phyloP scores from a whole-genome alignment of 1,140 invertebrate genomes.

The Goniozus legneri region DNA sequence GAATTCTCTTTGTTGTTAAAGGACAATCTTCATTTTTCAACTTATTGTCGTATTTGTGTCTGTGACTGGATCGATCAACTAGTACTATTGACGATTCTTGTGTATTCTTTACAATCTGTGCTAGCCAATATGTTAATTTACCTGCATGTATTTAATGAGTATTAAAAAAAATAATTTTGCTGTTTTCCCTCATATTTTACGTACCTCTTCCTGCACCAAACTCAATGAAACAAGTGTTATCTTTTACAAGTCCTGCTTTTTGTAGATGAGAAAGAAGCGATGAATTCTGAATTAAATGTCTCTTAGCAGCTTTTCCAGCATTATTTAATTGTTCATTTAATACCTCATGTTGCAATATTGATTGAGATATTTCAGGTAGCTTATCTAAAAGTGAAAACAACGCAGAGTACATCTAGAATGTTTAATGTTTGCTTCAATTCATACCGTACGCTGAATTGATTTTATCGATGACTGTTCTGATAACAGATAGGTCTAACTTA shows the following conservation, averaged over 20 bases:
- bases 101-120: constrained; percentile 56
- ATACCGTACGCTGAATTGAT: constrained; percentile 41
- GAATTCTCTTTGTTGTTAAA: constrained; percentile 59
- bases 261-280: constrained; percentile 65
- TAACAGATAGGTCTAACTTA: constrained; percentile 25
- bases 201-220: constrained; percentile 85
- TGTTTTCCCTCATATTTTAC: not conserved
- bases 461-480: constrained; percentile 39
- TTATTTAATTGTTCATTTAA: constrained; percentile 61
- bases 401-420: constrained; percentile 1
- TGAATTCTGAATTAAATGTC: constrained; percentile 71
- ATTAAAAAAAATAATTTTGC: constrained; percentile 9
- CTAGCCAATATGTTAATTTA: constrained; percentile 71
- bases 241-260: constrained; percentile 53
- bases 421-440: constrained; percentile 1
- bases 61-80: constrained; percentile 71
- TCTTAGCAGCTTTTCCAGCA: constrained; percentile 59
- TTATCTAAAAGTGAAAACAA: constrained; percentile 29
- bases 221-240: constrained; percentile 72
- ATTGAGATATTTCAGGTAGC: constrained; percentile 46
- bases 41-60: constrained; percentile 79
- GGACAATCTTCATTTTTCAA: constrained; percentile 57
- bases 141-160: constrained; percentile 49
- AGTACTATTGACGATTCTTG: constrained; percentile 62
- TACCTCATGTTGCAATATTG: constrained; percentile 52